Evolutionary conservation across 2,797 vertebrate species (phyloP).

Genomic region (Hemibagrus guttatus): DNA sequence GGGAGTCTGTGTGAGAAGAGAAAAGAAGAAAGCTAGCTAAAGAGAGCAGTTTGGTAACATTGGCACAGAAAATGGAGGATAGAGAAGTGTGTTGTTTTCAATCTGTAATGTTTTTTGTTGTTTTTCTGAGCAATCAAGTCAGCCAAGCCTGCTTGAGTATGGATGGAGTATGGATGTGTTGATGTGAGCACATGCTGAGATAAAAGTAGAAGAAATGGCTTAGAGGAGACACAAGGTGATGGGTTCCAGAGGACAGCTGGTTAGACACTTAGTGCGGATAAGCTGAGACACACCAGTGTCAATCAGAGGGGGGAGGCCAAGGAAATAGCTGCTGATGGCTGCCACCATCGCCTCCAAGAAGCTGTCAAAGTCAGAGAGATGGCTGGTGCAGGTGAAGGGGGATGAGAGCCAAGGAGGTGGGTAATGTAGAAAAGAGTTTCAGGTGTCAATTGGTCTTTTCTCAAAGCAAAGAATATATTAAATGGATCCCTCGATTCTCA

Average conservation of each 20-base stretch:
- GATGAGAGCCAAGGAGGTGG: not conserved
- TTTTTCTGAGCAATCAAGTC: not conserved
- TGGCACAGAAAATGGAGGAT: not conserved
- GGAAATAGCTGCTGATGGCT: slow-evolving; percentile 2
- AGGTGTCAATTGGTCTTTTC: not conserved
- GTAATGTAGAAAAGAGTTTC: not conserved
- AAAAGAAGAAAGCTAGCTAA: not conserved
- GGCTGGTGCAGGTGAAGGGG: not conserved
- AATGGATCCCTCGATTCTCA: not conserved
- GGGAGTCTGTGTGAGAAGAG: not conserved
- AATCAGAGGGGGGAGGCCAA: not conserved
- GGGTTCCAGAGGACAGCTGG: not conserved
- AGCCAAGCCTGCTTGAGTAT: not conserved
- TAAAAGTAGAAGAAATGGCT: not conserved
- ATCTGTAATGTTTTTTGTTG: not conserved
- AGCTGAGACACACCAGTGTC: not conserved
- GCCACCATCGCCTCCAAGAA: not conserved
- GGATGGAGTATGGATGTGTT: not conserved
- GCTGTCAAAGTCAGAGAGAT: not conserved
- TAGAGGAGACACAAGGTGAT: not conserved
- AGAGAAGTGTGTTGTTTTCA: not conserved
- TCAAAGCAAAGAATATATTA: not conserved
- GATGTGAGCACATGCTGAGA: not conserved
- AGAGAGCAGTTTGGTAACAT: not conserved
- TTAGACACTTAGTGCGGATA: not conserved